A percentile compares a stretch with the other conserved stretches of the same genome.
These are phyloP conservation scores for Syrmaticus mikado DNA, from an alignment of 2,113 vertebrate genomes.

Conservation along the genomic window DNA sequence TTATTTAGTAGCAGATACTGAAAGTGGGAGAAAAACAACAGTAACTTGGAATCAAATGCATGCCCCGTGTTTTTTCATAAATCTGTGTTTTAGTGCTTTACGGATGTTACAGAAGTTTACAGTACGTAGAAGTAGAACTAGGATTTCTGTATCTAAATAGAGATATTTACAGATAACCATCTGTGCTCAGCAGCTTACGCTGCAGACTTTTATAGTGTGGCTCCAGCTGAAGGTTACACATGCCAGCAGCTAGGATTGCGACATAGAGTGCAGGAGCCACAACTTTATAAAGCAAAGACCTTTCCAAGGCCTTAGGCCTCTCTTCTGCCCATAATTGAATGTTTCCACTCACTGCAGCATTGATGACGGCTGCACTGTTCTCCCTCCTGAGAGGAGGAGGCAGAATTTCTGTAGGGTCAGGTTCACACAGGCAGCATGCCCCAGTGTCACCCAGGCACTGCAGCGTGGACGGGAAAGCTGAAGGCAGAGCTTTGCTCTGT, in stretches of 20 bases:
- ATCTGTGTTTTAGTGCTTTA: not conserved
- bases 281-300: conserved; percentile 1
- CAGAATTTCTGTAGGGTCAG: not conserved
- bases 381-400: not conserved
- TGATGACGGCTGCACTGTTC: accelerated
- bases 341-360: not conserved
- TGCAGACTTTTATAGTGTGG: not conserved
- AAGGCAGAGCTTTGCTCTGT: not conserved
- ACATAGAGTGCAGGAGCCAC: not conserved
- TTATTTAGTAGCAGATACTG: not conserved
- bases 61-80: not conserved
- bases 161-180: not conserved
- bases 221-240: not conserved
- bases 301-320: not conserved
- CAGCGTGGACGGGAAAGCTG: not conserved
- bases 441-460: accelerated
- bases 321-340: not conserved
- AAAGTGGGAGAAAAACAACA: not conserved
- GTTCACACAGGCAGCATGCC: not conserved
- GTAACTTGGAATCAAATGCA: not conserved
- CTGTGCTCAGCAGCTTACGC: not conserved
- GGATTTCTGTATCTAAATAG: not conserved
- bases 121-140: not conserved
- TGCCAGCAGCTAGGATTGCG: not conserved
- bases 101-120: not conserved